Conservation (phyloP, 2,797 vertebrate genomes). For the Cygnus olor region DNA sequence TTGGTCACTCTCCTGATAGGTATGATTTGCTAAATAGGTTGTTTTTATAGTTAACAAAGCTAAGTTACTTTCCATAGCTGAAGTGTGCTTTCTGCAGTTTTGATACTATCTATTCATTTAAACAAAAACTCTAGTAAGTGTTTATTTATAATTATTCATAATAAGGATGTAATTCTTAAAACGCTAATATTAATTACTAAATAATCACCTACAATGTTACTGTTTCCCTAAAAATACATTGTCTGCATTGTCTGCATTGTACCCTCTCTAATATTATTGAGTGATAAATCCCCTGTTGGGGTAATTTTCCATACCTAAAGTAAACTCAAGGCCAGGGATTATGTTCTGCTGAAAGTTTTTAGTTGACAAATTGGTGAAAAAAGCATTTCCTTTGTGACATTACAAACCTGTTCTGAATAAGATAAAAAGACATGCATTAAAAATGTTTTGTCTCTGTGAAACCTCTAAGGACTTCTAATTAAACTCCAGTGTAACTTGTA, state of each 20-base stretch:
- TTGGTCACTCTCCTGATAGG: not conserved
- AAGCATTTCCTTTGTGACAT: constrained; percentile 57
- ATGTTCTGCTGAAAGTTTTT: not conserved
- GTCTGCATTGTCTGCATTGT: not conserved
- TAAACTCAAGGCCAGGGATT: not conserved
- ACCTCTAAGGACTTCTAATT: constrained; percentile 60
- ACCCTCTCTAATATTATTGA: constrained; percentile 49
- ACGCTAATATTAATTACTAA: not conserved
- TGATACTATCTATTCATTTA: not conserved
- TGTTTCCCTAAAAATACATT: constrained; percentile 12
- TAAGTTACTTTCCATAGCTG: not conserved
- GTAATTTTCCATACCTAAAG: not conserved
- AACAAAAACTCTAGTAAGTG: not conserved
- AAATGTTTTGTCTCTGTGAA: constrained; percentile 61
- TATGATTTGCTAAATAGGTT: not conserved
- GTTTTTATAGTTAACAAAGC: not conserved
- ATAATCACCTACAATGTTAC: not conserved
- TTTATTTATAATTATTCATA: not conserved
- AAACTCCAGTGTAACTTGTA: constrained; percentile 54
- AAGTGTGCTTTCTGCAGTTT: not conserved
- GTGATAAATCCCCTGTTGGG: not conserved
- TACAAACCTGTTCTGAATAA: constrained; percentile 53
- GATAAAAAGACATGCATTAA: constrained; percentile 48
- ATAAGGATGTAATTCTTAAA: not conserved
- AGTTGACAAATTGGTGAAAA: constrained; percentile 46